These are phyloP conservation scores for Progne subis DNA, from an alignment of 2,113 vertebrate species.

Conservation along the genomic window DNA sequence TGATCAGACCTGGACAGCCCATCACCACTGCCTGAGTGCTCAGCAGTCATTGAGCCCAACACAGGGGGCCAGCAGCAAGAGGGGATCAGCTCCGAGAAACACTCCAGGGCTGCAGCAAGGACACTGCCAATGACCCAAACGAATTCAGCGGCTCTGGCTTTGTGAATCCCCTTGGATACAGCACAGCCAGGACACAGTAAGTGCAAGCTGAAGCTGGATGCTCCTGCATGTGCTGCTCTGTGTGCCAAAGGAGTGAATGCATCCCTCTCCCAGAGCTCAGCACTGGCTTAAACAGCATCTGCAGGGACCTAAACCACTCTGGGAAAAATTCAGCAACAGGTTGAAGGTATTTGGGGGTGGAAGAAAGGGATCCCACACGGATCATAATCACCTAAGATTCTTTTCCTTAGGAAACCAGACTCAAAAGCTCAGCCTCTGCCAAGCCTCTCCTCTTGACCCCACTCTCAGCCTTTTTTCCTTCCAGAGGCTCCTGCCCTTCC, in stretches of 20 bases:
- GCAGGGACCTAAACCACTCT: background rate
- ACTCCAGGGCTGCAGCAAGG: background rate
- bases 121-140: rapidly evolving
- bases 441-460: background rate
- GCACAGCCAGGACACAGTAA: background rate
- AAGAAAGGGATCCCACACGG: background rate
- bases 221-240: rapidly evolving
- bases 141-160: rapidly evolving
- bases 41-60: background rate
- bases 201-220: background rate
- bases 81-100: background rate
- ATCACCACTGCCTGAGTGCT: rapidly evolving
- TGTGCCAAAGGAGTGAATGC: rapidly evolving
- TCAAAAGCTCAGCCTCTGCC: background rate
- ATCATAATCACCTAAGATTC: background rate
- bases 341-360: background rate
- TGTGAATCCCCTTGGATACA: background rate
- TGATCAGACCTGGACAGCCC: rapidly evolving
- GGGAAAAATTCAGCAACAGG: rapidly evolving
- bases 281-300: background rate
- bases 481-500: background rate
- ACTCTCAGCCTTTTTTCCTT: background rate
- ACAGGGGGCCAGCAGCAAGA: rapidly evolving
- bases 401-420: background rate
- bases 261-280: background rate